Evolutionary conservation across 1,140 invertebrate genomes (phyloP).

Genomic region (Diachasma alloeum): DNA sequence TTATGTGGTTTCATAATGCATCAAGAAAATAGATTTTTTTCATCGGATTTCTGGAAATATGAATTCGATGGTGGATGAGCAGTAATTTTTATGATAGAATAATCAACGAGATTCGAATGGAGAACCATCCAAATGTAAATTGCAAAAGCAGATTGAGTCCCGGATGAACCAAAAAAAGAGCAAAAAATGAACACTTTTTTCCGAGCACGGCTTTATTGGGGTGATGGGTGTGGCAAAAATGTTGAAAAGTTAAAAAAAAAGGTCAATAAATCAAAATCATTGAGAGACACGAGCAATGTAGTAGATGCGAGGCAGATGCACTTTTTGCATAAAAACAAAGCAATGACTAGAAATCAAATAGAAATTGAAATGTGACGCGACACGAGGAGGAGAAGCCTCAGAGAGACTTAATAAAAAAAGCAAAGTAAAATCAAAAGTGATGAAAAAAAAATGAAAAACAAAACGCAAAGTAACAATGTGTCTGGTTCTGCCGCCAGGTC

Average conservation of each 20-base stretch:
- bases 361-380: slow-evolving; percentile 34
- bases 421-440: slow-evolving; percentile 9
- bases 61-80: background rate
- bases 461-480: slow-evolving; percentile 60
- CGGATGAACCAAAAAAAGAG: slow-evolving; percentile 10
- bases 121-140: background rate
- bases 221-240: slow-evolving; percentile 54
- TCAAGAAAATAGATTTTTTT: background rate
- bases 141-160: slow-evolving; percentile 1
- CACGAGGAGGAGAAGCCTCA: slow-evolving; percentile 29
- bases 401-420: slow-evolving; percentile 5
- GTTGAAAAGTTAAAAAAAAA: background rate
- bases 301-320: slow-evolving; percentile 24
- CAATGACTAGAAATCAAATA: slow-evolving; percentile 30
- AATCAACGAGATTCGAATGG: slow-evolving; percentile 1
- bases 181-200: slow-evolving; percentile 29
- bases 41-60: background rate
- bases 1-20: background rate
- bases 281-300: slow-evolving; percentile 20
- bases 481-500: slow-evolving; percentile 66
- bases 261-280: background rate
- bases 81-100: background rate
- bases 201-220: slow-evolving; percentile 61
- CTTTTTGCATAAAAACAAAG: slow-evolving; percentile 13
- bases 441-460: slow-evolving; percentile 35